Evolutionary conservation across 2,113 vertebrate genomes (phyloP), one percentile per base, ranked within the genome.

Genomic region (Thermophis baileyi): DNA sequence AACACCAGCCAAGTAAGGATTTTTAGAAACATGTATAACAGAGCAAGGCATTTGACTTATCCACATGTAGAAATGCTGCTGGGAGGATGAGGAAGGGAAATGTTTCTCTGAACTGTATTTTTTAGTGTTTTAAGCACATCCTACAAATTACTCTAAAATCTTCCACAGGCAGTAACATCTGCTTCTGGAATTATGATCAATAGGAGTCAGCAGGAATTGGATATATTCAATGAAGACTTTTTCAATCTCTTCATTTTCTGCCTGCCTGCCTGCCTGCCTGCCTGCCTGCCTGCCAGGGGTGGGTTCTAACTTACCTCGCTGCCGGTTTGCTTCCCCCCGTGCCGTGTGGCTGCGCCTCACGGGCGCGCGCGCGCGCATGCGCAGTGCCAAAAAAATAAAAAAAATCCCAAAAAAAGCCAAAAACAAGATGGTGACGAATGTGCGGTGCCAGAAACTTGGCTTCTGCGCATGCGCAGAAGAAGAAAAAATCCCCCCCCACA

Each of bases 51-150:
- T 63, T 87, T 92, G 54, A 95, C 69, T 46, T 81, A 87, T 54
- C 93, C 93, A 91, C 24, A 40, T 93, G 89, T 6, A 74, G 55
- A 94, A 96, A 94, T 57, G 93, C 88, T 95, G 90, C 88, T 95
- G 69, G 35, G 16, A 40, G 69, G 69, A 40, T 81, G n/a, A 81
- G 6, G 6, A 81, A 7, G 35, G 20, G 35, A 3, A 18, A 22
- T 81, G 35, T 44, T 81, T 87, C 16, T 94, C 87, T 93, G 95
- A 44, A 50, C 47, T 55, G n/a, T 92, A 89, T 94, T 87, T 24
- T 90, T 96, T 92, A 90, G 89, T 88, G 90, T 25, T 89, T 92
- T 54, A 92, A 91, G 49, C 87, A 93, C 35, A 95, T 95, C 57
- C 90, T 91, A 94, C 91, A 94, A 93, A 91, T 95, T 94, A 91